A percentile compares a stretch with the other conserved stretches of the same genome.
These are phyloP conservation scores for Microcebus ravelobensis DNA, from an alignment of 2,113 vertebrate genomes.

Conservation along the genomic window DNA sequence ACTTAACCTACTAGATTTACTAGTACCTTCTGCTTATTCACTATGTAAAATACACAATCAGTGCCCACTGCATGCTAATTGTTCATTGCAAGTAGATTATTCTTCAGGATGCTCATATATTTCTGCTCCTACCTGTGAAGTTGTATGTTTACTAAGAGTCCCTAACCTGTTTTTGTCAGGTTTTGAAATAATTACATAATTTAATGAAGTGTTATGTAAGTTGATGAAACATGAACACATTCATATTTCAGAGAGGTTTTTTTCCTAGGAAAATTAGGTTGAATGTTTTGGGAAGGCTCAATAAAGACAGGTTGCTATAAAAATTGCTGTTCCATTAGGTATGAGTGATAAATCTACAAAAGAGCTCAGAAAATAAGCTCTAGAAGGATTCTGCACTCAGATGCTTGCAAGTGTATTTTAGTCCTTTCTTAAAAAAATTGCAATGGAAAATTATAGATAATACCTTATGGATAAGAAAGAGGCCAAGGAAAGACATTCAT, in stretches of 20 bases:
- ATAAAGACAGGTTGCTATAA: slow-evolving; percentile 54
- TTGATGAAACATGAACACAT: slow-evolving; percentile 59
- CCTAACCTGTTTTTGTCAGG: slow-evolving; percentile 36
- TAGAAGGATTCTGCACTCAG: background rate
- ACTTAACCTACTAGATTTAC: background rate
- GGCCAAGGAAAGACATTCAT: background rate
- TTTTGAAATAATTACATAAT: slow-evolving; percentile 65
- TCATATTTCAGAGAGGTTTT: slow-evolving; percentile 63
- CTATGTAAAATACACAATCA: background rate
- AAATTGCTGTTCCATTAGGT: slow-evolving; percentile 60
- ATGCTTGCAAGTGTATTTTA: slow-evolving; percentile 23
- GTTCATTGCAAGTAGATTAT: background rate
- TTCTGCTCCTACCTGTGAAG: background rate
- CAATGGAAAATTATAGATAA: slow-evolving; percentile 44
- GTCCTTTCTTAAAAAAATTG: slow-evolving; percentile 48
- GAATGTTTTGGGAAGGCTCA: slow-evolving; percentile 59
- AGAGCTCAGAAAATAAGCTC: slow-evolving; percentile 48
- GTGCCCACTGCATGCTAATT: background rate
- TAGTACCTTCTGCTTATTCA: background rate
- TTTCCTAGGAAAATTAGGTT: slow-evolving; percentile 52
- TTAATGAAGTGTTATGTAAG: slow-evolving; percentile 64
- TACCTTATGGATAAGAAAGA: background rate
- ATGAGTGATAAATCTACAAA: slow-evolving; percentile 41
- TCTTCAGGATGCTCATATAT: background rate
- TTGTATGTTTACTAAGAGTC: slow-evolving; percentile 17